Conservation (phyloP, 2,888 invertebrate genomes). For the Nomada fabriciana region DNA sequence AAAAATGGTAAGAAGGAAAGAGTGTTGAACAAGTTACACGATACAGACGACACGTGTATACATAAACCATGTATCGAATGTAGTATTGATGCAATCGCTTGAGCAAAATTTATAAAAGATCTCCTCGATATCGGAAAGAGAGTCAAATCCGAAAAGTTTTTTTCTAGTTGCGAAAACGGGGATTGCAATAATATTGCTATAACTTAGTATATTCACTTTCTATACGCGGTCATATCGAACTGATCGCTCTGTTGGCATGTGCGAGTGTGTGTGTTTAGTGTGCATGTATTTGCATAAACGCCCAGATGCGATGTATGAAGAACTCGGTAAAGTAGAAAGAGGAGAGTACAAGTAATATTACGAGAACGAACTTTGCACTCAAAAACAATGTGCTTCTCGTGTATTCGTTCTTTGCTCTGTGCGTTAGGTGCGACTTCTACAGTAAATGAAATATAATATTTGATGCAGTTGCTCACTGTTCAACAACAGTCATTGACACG, state of each 20-base stretch:
- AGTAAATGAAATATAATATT: background rate
- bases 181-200: slow-evolving; percentile 60
- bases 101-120: background rate
- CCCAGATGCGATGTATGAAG: background rate
- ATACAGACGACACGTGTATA: too few species aligned
- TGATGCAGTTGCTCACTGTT: background rate
- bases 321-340: background rate
- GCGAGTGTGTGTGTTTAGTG: background rate
- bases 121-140: background rate
- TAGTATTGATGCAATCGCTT: too few species aligned
- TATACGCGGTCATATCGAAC: slow-evolving; percentile 7
- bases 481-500: background rate
- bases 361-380: background rate
- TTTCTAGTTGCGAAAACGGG: slow-evolving; percentile 44
- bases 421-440: too few species aligned
- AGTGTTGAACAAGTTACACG: too few species aligned
- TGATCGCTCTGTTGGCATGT: background rate
- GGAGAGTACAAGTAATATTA: background rate
- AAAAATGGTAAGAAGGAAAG: too few species aligned
- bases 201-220: slow-evolving; percentile 49
- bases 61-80: too few species aligned
- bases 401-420: background rate
- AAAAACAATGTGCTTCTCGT: background rate
- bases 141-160: slow-evolving; percentile 15
- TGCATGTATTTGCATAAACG: background rate